Percentiles rank a stretch among this genome's conserved stretches.
Conservation (phyloP, 1,140 invertebrate genomes). For the Anastrepha obliqua region DNA sequence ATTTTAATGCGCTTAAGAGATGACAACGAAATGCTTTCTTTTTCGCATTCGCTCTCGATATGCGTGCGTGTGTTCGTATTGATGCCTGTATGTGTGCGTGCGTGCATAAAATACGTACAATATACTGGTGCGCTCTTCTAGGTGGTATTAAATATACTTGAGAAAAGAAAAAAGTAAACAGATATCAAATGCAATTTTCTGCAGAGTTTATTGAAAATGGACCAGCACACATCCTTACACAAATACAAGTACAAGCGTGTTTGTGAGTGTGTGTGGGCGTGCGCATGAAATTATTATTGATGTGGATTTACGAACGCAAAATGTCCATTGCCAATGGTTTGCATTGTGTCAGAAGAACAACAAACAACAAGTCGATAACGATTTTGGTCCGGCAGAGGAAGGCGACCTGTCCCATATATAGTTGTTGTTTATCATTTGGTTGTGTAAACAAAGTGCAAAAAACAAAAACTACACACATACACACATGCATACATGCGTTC, state of each 20-base stretch:
- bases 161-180: no score
- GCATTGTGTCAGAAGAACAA: not conserved
- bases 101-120: not conserved
- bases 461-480: not conserved
- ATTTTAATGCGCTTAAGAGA: slow-evolving; percentile 43
- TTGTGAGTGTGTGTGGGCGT: not conserved
- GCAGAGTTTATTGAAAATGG: slow-evolving; percentile 18
- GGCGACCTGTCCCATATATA: not conserved
- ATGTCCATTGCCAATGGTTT: not conserved
- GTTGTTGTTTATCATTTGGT: not conserved
- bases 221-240: not conserved
- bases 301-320: not conserved
- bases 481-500: no score
- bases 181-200: not conserved
- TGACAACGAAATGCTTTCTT: slow-evolving; percentile 28
- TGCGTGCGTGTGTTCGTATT: not conserved
- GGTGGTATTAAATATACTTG: no score
- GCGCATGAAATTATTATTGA: slow-evolving; percentile 29
- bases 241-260: not conserved
- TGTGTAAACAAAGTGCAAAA: not conserved
- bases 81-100: not conserved
- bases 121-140: no score
- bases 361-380: not conserved
- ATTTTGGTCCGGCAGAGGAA: no score
- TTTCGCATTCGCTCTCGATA: not conserved